Conservation (phyloP, 2,113 vertebrate genomes). For the Protobothrops mucrosquamatus region DNA sequence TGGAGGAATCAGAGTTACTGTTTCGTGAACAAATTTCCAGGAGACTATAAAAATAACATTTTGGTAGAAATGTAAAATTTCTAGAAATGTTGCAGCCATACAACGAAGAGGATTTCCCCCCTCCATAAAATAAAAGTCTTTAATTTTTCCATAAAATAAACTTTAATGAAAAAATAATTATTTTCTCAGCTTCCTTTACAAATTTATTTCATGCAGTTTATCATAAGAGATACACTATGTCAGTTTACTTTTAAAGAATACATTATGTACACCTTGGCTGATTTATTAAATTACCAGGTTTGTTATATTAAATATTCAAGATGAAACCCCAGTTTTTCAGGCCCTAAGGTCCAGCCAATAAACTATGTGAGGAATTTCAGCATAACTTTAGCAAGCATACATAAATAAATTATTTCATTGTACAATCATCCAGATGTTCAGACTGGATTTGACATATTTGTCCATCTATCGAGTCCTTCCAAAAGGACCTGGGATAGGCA, state of each 20-base stretch:
- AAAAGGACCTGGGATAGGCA: background rate
- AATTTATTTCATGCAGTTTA: too few species aligned
- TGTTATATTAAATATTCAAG: background rate
- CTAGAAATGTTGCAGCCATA: background rate
- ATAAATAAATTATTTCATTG: background rate
- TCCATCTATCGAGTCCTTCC: background rate
- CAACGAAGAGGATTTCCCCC: background rate
- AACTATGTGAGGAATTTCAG: background rate
- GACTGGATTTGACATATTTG: background rate
- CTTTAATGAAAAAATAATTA: too few species aligned
- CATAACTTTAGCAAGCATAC: background rate
- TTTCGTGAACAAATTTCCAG: background rate
- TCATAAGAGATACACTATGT: too few species aligned
- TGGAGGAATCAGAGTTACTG: background rate
- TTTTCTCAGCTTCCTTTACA: too few species aligned
- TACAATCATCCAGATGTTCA: background rate
- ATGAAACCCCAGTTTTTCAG: background rate
- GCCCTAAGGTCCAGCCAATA: background rate
- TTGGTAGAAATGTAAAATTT: background rate
- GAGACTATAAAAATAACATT: background rate
- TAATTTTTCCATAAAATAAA: too few species aligned
- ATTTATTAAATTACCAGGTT: background rate
- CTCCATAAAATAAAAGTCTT: background rate
- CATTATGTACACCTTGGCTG: background rate
- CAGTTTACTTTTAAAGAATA: too few species aligned